These are phyloP conservation scores for Willisornis vidua DNA, from an alignment of 2,113 vertebrate species.

Conservation along the genomic window DNA sequence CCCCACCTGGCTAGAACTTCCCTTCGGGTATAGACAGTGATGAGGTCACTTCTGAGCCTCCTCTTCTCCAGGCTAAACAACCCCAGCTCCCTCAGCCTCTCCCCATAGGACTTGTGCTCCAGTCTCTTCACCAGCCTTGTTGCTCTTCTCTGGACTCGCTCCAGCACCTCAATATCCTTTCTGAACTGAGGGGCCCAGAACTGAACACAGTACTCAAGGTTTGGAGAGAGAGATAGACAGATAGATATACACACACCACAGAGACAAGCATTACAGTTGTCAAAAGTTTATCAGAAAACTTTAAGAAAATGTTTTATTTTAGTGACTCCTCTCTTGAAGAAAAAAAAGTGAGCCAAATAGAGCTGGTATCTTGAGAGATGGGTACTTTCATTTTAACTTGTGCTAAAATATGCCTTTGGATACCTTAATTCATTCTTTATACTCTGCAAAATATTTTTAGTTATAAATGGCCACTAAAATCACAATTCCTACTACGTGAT, in stretches of 20 bases:
- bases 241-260: not conserved
- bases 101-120: no score
- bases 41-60: no score
- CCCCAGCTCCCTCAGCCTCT: no score
- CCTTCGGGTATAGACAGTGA: no score
- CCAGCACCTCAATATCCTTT: no score
- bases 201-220: no score
- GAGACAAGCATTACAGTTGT: not conserved
- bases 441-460: not conserved
- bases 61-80: no score
- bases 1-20: no score
- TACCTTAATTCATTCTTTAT: not conserved
- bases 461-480: not conserved
- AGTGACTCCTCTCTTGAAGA: not conserved
- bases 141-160: no score
- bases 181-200: no score
- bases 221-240: no score
- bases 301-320: not conserved
- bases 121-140: no score
- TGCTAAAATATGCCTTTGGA: not conserved
- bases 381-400: not conserved
- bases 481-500: not conserved
- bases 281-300: not conserved
- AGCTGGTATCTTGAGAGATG: not conserved
- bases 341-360: not conserved